Conservation (phyloP, 2,797 vertebrate genomes). For the Acrossocheilus fasciatus region DNA sequence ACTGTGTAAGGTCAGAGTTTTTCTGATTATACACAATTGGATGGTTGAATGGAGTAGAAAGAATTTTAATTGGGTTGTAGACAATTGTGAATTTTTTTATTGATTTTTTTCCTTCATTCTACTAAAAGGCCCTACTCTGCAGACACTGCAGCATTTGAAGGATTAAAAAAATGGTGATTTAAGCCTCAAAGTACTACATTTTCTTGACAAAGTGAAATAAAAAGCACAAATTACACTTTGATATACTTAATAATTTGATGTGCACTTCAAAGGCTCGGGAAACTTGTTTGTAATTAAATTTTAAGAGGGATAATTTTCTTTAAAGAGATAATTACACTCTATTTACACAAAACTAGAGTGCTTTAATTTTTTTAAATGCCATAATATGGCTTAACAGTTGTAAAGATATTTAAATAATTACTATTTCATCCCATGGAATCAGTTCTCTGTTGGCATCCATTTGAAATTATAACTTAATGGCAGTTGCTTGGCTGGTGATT, state of each 20-base stretch:
- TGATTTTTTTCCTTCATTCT: neutral
- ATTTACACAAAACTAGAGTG: neutral
- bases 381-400: neutral
- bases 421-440: neutral
- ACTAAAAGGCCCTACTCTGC: neutral
- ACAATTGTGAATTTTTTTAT: neutral
- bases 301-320: neutral
- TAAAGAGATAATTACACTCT: neutral
- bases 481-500: neutral
- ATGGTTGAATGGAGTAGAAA: constrained; percentile 10
- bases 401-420: neutral
- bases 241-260: neutral
- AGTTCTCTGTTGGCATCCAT: neutral
- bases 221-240: neutral
- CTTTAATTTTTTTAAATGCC: neutral
- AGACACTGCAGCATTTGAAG: neutral
- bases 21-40: neutral
- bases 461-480: neutral
- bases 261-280: neutral
- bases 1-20: neutral
- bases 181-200: neutral
- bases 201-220: neutral
- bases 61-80: constrained; percentile 22
- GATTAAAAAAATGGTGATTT: neutral
- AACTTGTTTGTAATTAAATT: neutral